Evolutionary conservation across 92 coral and sea anemone genomes (phyloP), one percentile per base, ranked within the genome.

Genomic region (Parazoanthus swiftii): DNA sequence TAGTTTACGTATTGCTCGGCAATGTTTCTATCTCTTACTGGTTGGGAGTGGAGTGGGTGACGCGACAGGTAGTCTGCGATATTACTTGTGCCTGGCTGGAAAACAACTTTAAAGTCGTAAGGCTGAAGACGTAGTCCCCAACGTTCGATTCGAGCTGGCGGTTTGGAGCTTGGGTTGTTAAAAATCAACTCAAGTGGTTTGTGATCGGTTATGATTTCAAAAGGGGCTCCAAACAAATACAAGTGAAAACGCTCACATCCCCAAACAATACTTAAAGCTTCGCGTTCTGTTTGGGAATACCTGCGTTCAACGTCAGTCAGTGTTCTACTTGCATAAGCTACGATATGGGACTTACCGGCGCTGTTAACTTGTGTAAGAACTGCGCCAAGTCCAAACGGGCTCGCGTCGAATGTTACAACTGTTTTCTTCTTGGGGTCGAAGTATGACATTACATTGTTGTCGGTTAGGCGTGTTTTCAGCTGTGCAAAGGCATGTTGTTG

Each of bases 241-340:
- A 79, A 54, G 37, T 85, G 91, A 68, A 89, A 85, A 18, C 84
- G 82, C 70, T 85, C 86, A 26, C 89, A 85, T 39, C 85, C 89
- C 89, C 91, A 89, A 2, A 85, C 82, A 80, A 85, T 74, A 72
- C 82, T 80, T 0, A 90, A 54, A 33, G 92, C 92, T n/a, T 90
- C 92, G 8, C 87, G 89, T 76, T 90, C 89, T 35, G 82, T 90
- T 81, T 90, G 89, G 44, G 86, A 90, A 43, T 90, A 90, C 65
- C 89, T 51, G 78, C 88, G 92, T 25, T 90, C 92, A 8, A 90
- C 89, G 13, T 77, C 74, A 23, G 89, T 77, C 25, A 90, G 67
- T 36, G 86, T 85, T 44, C 92, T 89, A 81, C 89, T 86, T 14
- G 89, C 80, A 54, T 90, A 81, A 79, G 89, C 89, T 21, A 90